Percentiles rank a stretch among this genome's conserved stretches.
phyloP scores from a whole-genome alignment of 2,113 vertebrate species.

The Dascyllus trimaculatus region DNA sequence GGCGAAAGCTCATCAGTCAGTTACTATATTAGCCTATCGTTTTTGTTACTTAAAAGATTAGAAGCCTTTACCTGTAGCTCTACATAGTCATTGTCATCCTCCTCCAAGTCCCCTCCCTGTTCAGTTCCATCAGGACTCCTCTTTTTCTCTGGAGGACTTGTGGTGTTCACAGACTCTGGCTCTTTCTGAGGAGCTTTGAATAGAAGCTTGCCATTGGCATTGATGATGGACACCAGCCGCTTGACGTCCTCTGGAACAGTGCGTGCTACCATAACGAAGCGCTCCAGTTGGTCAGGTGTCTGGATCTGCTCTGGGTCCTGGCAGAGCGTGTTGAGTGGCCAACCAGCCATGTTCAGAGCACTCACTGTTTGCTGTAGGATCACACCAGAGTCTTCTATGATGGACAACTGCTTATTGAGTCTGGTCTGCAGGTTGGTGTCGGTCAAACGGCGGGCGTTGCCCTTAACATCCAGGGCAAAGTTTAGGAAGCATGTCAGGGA shows the following conservation, averaged over 20 bases:
- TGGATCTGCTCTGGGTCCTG: slow-evolving; percentile 83
- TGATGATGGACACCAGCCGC: slow-evolving; percentile 92
- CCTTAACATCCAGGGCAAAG: slow-evolving; percentile 86
- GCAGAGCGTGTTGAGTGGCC: slow-evolving; percentile 87
- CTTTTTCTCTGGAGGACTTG: slow-evolving; percentile 33
- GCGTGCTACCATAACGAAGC: slow-evolving; percentile 92
- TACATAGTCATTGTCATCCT: slow-evolving; percentile 86
- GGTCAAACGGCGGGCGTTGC: slow-evolving; percentile 79
- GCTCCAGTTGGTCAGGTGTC: slow-evolving; percentile 90
- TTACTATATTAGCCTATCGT: too few species aligned
- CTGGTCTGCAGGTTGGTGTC: slow-evolving; percentile 88
- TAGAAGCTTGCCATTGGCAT: slow-evolving; percentile 93
- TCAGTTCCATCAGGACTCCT: slow-evolving; percentile 29
- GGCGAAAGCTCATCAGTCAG: background rate
- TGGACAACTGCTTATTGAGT: slow-evolving; percentile 90
- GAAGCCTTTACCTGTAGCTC: slow-evolving; percentile 83
- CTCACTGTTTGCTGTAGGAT: slow-evolving; percentile 88
- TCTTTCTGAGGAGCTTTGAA: slow-evolving; percentile 85
- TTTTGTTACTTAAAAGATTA: background rate
- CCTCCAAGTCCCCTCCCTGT: slow-evolving; percentile 37
- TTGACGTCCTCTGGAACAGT: slow-evolving; percentile 93
- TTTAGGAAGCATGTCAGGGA: slow-evolving; percentile 87
- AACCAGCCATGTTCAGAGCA: slow-evolving; percentile 83
- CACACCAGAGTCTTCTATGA: slow-evolving; percentile 87
- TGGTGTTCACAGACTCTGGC: slow-evolving; percentile 17